Evolutionary conservation across 2,797 vertebrate species (phyloP).

Genomic region (Merluccius polli): DNA sequence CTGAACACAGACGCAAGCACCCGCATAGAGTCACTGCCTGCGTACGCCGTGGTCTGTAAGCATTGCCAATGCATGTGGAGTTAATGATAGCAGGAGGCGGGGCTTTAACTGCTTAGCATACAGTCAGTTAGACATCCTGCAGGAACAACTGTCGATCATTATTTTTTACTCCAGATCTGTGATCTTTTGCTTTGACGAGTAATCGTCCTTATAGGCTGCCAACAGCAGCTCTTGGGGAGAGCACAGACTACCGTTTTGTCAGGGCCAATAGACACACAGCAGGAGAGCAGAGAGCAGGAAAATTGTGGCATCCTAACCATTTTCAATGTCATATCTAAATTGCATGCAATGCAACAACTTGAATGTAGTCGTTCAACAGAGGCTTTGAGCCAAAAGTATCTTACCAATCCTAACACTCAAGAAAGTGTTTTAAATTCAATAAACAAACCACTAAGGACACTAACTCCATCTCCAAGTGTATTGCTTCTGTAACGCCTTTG

Average conservation of each 20-base stretch:
- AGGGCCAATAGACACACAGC: neutral
- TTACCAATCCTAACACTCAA: neutral
- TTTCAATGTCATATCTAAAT: neutral
- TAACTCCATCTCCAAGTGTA: neutral
- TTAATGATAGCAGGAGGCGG: neutral
- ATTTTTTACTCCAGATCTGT: neutral
- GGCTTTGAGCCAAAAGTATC: neutral
- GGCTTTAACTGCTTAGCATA: neutral
- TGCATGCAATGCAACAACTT: neutral
- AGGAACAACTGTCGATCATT: neutral
- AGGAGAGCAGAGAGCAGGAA: neutral
- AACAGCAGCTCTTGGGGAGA: neutral
- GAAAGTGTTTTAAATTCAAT: neutral
- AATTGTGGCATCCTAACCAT: neutral
- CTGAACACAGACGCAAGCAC: no score
- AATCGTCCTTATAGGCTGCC: neutral
- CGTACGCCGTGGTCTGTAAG: neutral
- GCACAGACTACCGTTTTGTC: neutral
- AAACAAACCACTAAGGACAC: neutral
- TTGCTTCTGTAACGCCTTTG: neutral
- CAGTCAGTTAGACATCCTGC: neutral
- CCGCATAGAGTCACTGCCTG: neutral
- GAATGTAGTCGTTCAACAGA: neutral
- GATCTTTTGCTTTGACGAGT: neutral
- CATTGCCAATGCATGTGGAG: neutral